These are phyloP conservation scores for Pangasius krempfi DNA, from an alignment of 2,797 vertebrate species.

Conservation along the genomic window DNA sequence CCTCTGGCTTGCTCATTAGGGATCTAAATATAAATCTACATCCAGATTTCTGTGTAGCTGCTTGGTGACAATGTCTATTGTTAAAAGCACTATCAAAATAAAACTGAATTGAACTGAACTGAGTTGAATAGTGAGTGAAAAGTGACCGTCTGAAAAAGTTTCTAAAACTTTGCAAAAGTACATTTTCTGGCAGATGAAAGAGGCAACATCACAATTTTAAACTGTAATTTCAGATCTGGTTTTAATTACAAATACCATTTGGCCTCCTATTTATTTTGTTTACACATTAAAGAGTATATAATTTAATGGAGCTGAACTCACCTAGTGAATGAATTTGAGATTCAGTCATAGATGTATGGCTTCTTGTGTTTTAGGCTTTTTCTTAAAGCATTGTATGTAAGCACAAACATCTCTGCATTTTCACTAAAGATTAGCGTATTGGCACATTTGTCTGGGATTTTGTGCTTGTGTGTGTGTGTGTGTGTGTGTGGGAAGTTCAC, in stretches of 20 bases:
- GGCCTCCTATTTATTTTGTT: not conserved
- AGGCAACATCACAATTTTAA: not conserved
- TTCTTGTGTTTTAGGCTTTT: not conserved
- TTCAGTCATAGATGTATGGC: not conserved
- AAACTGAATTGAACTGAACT: not conserved
- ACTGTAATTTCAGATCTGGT: not conserved
- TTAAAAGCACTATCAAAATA: not conserved
- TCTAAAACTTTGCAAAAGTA: not conserved
- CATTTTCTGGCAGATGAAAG: not conserved
- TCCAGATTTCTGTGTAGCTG: not conserved
- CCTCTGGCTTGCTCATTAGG: not conserved
- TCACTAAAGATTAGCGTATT: not conserved
- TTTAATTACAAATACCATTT: not conserved
- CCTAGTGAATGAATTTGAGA: not conserved
- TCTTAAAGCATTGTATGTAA: not conserved
- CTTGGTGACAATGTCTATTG: not conserved
- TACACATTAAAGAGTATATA: not conserved
- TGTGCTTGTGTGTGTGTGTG: too few species aligned
- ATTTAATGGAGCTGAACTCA: not conserved
- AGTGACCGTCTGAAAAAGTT: not conserved
- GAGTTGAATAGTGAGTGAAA: too few species aligned
- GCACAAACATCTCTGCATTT: not conserved
- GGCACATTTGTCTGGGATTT: not conserved
- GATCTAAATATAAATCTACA: not conserved
- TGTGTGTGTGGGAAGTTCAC: not conserved